Base-by-base conservation (phyloP, 2,797 vertebrate genomes). In the Decapterus maruadsi region DNA sequence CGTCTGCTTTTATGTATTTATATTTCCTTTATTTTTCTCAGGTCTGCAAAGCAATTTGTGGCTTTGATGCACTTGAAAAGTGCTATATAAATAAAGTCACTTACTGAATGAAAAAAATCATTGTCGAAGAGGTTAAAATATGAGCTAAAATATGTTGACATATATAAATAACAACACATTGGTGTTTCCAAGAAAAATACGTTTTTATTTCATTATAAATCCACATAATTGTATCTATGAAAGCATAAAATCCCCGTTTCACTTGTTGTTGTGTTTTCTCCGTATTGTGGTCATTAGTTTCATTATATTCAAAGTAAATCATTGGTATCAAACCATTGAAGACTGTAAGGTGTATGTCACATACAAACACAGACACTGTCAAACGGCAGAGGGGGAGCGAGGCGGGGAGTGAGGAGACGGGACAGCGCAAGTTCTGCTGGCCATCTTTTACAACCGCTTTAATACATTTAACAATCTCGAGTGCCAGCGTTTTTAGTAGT, bases 141-240 rank as follows among this genome's bases (percentile, higher is more conserved):
- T n/a, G n/a, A n/a, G n/a, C n/a, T n/a, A n/a, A 40, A 11, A 13
- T 68, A 11, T 45, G 4, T n/a, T 61, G 1, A 34, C 43, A 57
- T 50, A 0, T 34, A 0, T 34, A 26, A 78, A 65, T 19, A 76
- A 72, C 19, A 69, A 71, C 6, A 65, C 6, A 20, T 46, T 10
- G 58, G 7, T 0, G 29, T 22, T 43, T 86, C 90, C 90, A 93
- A 93, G 90, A 94, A 94, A 94, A 94, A 93, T 93, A 93, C 86
- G 80, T 90, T 91, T 93, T 94, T 91, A 93, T 93, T 94, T 94
- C 84, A 81, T 94, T 94, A 94, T 88, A 94, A 94, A 94, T 93
- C 91, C 92, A 93, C 92, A 92, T 88, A 90, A 81, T 92, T 88
- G 90, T 89, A 87, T 88, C 90, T 93, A 94, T 94, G 92, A 94